Base-by-base conservation (phyloP, 2,888 invertebrate species). In the Eumerus sabulonum region DNA sequence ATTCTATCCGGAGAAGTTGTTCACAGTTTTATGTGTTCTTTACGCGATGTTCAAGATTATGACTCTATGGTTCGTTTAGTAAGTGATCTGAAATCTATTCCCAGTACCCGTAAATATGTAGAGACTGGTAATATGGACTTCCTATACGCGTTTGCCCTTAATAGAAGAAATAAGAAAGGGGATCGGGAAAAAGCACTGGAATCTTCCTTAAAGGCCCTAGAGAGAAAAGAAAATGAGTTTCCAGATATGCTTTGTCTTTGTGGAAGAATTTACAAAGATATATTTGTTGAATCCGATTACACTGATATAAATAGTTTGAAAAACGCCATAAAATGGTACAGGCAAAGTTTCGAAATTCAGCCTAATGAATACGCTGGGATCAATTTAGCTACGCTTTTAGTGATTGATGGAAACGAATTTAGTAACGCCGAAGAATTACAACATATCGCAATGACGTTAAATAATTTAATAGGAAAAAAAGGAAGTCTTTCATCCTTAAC, bases 351-450 rank as follows among this genome's bases (percentile, higher is more conserved):
- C 88, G 97, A 98, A 89, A 95, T 98, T 51, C 98, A 99, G 87
- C 99, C 98, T 0, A 98, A 99, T 88, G 99, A 99, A 90, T 99
- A 99, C 90, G 98, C 99, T 19, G 99, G 99, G 66, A 98, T 99
- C 81, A 99, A 99, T 91, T 91, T 99, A 85, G 99, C 99, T 40
- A 99, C 99, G 0, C 90, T 99, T 44, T 90, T 99, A 71, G 98
- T 99, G 66, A 98, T 99, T 84, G 96, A 95, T 83, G 99, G 99
- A 57, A 96, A 97, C 88, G 96, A 98, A 86, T 98, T 99, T 87
- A 94, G 95, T 70, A 94, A 95, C 88, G 97, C 95, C 38, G 94
- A 95, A 86, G 97, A 97, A 87, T 89, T 98, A 18, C 96, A 96
- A 85, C 96, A 96, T 84, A 96, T 98, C 85, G 97, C 95, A 91